Evolutionary conservation across 2,113 vertebrate genomes (phyloP).

Genomic region (Hepsetus odoe): DNA sequence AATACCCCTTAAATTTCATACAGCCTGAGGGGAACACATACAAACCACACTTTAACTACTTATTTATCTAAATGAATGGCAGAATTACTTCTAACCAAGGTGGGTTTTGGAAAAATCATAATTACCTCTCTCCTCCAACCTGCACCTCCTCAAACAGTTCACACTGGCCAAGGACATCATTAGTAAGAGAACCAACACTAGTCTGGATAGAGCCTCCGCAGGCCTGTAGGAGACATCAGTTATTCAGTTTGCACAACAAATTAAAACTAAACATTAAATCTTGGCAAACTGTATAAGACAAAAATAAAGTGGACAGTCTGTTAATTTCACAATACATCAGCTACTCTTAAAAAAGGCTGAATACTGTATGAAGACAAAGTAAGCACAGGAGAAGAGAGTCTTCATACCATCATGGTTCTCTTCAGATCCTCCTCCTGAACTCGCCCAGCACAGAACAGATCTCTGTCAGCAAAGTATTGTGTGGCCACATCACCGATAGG

Average conservation of each 20-base stretch:
- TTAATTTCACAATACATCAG: too few relatives aligned
- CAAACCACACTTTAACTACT: too few relatives aligned
- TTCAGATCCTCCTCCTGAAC: slow-evolving; percentile 95
- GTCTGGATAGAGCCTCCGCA: slow-evolving; percentile 98
- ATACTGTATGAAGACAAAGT: too few relatives aligned
- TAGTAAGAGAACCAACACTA: slow-evolving; percentile 80
- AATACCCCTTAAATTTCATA: neutral
- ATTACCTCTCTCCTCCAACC: slow-evolving; percentile 93
- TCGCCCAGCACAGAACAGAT: slow-evolving; percentile 95
- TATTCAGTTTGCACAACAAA: neutral
- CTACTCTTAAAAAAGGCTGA: too few relatives aligned
- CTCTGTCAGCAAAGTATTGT: slow-evolving; percentile 94
- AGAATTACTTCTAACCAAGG: too few relatives aligned
- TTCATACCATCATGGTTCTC: slow-evolving; percentile 95
- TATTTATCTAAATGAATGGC: too few relatives aligned
- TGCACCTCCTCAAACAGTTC: slow-evolving; percentile 93
- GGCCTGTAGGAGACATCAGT: slow-evolving; percentile 74
- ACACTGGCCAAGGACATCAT: slow-evolving; percentile 90
- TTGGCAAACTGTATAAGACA: neutral
- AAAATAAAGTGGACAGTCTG: neutral
- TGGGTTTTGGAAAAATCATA: neutral
- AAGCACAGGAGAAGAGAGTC: too few relatives aligned
- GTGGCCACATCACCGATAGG: slow-evolving; percentile 97
- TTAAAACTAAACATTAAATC: neutral
- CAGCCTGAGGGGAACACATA: too few relatives aligned